Base-by-base conservation (phyloP, 1,140 invertebrate species). In the Parapsyche elsis region DNA sequence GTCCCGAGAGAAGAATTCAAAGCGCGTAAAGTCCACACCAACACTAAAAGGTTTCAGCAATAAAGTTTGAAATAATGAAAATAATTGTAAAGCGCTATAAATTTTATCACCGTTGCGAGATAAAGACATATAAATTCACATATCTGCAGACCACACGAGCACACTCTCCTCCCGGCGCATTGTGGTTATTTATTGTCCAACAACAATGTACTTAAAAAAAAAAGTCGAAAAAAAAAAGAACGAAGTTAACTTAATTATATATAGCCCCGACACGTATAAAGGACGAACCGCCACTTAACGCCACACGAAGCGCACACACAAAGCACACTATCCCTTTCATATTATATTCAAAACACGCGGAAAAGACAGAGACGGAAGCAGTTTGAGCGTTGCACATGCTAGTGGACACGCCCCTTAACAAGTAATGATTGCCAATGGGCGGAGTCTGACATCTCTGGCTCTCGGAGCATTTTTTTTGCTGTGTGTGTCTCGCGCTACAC, bases 161-260 rank as follows among this genome's bases (percentile, higher is more conserved):
- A 49, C 73, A 57, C 45, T 75, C 45, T 53, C 73, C 38, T 23
- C 9, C n/a, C 71, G 71, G 30, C 78, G 79, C 81, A 78, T 78
- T 83, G 79, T 77, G 79, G 79, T 83, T 83, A 83, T 81, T 81
- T 83, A 81, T 83, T 79, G 80, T 83, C 78, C 79, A 76, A 78
- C 77, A 82, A 83, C 79, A 83, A 81, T 83, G 81, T 80, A 82
- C 81, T 81, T 81, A 81, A 83, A 83, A 78, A 82, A 82, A 81
- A n/a, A n/a, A n/a, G n/a, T n/a, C n/a, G n/a, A n/a, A n/a, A n/a
- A n/a, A n/a, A n/a, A n/a, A n/a, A n/a, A n/a, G n/a, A 82, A 78
- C 80, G 70, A 76, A 82, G 81, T 82, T 80, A 82, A 82, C 81
- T 82, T 80, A 82, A 82, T 82, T 82, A 82, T 80, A 82, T 80